Percentiles rank a stretch among this genome's conserved stretches.
Conservation (phyloP, 2,888 invertebrate species). For the Boloria selene region DNA sequence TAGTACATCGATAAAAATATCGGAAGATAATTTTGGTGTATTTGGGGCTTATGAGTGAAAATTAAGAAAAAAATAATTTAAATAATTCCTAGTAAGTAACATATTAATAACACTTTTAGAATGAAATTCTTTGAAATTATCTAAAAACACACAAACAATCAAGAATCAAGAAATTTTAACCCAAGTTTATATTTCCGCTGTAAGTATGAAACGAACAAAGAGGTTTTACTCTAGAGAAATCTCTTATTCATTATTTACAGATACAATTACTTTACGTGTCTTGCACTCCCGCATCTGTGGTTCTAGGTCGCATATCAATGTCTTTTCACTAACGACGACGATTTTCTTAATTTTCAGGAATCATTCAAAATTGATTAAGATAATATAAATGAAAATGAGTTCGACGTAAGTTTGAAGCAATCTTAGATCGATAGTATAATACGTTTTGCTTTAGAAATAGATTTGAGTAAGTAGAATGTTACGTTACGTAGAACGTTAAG, state of each 20-base stretch:
- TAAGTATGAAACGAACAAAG: background rate
- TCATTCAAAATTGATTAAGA: conserved; percentile 1
- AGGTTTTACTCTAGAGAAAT: background rate
- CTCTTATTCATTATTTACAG: background rate
- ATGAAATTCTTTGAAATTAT: too few relatives aligned
- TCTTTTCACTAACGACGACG: conserved; percentile 8
- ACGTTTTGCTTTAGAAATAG: background rate
- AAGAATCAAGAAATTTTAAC: background rate
- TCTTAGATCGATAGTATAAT: background rate
- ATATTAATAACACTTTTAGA: too few relatives aligned
- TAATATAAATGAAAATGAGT: background rate
- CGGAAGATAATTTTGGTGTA: too few relatives aligned
- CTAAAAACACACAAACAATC: too few relatives aligned
- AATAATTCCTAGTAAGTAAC: too few relatives aligned
- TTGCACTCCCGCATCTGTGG: background rate
- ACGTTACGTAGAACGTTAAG: background rate
- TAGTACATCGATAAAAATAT: too few relatives aligned
- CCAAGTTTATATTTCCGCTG: background rate
- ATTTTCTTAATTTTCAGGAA: background rate
- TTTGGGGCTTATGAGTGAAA: too few relatives aligned
- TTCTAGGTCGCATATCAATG: conserved; percentile 11
- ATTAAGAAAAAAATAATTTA: too few relatives aligned
- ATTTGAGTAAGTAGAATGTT: background rate
- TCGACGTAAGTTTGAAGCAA: background rate
- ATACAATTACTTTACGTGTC: background rate